Evolutionary conservation across 2,797 vertebrate species (phyloP).

Genomic region (Aldrovandia affinis): DNA sequence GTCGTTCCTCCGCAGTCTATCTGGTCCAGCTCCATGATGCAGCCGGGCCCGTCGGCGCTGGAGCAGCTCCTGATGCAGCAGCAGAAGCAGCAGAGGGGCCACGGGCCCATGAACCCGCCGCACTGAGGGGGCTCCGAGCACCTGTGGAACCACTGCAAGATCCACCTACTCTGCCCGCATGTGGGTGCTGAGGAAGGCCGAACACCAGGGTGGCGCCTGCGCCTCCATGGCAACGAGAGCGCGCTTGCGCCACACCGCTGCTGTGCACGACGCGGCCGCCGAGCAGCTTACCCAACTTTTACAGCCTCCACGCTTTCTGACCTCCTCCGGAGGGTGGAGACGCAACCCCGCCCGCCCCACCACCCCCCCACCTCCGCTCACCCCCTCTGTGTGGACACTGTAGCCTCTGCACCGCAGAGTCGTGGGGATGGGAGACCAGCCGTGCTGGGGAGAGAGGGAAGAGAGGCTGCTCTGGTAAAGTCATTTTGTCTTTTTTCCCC

Average conservation of each 20-base stretch:
- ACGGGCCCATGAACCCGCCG: slow-evolving; percentile 94
- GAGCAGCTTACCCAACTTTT: slow-evolving; percentile 61
- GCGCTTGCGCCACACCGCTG: slow-evolving; percentile 61
- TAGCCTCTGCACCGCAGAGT: slow-evolving; percentile 38
- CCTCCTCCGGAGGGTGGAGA: slow-evolving; percentile 57
- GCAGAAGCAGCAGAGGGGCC: slow-evolving; percentile 96
- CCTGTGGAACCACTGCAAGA: slow-evolving; percentile 50
- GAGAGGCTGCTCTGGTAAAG: slow-evolving; percentile 71
- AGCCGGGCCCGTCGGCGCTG: slow-evolving; percentile 95
- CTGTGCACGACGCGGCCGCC: slow-evolving; percentile 74
- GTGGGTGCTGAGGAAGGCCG: slow-evolving; percentile 79
- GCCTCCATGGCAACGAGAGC: slow-evolving; percentile 45
- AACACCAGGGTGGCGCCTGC: slow-evolving; percentile 74
- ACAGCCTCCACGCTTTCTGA: slow-evolving; percentile 56
- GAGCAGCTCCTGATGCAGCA: slow-evolving; percentile 99
- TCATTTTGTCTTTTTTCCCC: slow-evolving; percentile 40
- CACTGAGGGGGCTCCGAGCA: slow-evolving; percentile 80
- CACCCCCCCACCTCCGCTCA: slow-evolving; percentile 31
- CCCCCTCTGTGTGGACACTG: slow-evolving; percentile 47
- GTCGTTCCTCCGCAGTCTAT: slow-evolving; percentile 81
- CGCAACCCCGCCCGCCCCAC: slow-evolving; percentile 71
- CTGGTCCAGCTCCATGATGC: slow-evolving; percentile 99
- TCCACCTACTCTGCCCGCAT: slow-evolving; percentile 78
- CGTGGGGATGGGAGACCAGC: slow-evolving; percentile 68
- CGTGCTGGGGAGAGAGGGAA: slow-evolving; percentile 66